A percentile compares a stretch with the other conserved stretches of the same genome.
Conservation (phyloP, 2,888 invertebrate species). For the Stenodema calcarata region DNA sequence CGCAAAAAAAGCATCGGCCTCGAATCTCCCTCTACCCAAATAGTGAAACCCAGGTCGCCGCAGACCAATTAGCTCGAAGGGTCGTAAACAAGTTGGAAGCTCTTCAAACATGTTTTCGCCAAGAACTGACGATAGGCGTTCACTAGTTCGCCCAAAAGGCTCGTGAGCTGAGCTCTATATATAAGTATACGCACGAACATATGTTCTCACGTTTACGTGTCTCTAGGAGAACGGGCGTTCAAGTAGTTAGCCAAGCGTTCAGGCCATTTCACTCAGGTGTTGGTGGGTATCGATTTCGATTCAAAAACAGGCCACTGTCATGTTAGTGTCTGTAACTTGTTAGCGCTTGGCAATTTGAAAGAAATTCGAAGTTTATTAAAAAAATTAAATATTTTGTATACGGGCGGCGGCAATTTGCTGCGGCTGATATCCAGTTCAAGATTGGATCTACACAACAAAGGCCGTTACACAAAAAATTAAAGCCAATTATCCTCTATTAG, state of each 20-base stretch:
- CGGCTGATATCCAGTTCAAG: too few relatives aligned
- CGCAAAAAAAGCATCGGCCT: background rate
- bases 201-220: too few relatives aligned
- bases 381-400: too few relatives aligned
- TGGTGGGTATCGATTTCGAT: background rate
- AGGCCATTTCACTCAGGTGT: background rate
- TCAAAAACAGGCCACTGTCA: background rate
- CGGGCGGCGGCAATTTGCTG: too few relatives aligned
- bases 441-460: too few relatives aligned
- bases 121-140: background rate
- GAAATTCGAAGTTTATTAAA: background rate
- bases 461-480: too few relatives aligned
- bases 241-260: background rate
- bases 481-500: too few relatives aligned
- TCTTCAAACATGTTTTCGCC: background rate
- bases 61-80: slow-evolving; percentile 1
- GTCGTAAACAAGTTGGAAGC: slow-evolving; percentile 32
- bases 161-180: background rate
- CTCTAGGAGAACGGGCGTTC: background rate
- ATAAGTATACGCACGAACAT: background rate
- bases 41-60: background rate
- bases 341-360: background rate
- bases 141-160: background rate
- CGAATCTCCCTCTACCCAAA: background rate
- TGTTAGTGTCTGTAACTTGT: background rate